Conservation (phyloP, 2,797 vertebrate genomes). For the Bryconaethiops microstoma region DNA sequence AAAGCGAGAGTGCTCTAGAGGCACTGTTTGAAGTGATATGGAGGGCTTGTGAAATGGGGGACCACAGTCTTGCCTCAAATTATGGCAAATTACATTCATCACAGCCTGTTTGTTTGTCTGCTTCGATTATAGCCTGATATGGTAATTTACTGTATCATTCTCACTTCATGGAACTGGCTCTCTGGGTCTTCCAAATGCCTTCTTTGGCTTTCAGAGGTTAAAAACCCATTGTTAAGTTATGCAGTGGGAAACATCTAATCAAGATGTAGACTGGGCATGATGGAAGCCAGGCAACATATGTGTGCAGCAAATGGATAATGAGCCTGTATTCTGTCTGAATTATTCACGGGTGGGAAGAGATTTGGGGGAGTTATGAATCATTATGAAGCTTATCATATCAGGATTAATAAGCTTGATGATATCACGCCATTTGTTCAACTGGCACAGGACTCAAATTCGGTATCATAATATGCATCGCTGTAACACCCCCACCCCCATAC, state of each 20-base stretch:
- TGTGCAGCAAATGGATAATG: constrained; percentile 51
- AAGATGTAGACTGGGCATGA: constrained; percentile 41
- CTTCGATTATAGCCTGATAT: constrained; percentile 48
- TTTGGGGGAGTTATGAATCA: constrained; percentile 55
- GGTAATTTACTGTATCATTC: constrained; percentile 51
- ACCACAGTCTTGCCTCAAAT: constrained; percentile 50
- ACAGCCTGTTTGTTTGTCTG: constrained; percentile 49
- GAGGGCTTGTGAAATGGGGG: constrained; percentile 20
- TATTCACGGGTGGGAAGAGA: constrained; percentile 55
- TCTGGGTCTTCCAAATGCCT: constrained; percentile 32
- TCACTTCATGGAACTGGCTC: constrained; percentile 42
- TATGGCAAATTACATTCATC: constrained; percentile 56
- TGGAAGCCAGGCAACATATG: constrained; percentile 50
- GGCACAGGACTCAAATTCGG: constrained; percentile 54
- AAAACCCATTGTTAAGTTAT: constrained; percentile 54
- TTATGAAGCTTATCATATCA: constrained; percentile 56
- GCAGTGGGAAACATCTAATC: constrained; percentile 44
- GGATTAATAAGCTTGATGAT: constrained; percentile 60
- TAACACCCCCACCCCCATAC: constrained; percentile 33
- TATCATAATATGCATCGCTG: constrained; percentile 59
- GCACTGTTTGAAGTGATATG: constrained; percentile 30
- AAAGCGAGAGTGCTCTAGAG: constrained; percentile 25
- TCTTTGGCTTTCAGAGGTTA: constrained; percentile 59
- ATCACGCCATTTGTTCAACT: constrained; percentile 66
- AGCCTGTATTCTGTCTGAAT: constrained; percentile 51